phyloP scores from a whole-genome alignment of 2,888 invertebrate genomes.

The Orchesellides sinensis region DNA sequence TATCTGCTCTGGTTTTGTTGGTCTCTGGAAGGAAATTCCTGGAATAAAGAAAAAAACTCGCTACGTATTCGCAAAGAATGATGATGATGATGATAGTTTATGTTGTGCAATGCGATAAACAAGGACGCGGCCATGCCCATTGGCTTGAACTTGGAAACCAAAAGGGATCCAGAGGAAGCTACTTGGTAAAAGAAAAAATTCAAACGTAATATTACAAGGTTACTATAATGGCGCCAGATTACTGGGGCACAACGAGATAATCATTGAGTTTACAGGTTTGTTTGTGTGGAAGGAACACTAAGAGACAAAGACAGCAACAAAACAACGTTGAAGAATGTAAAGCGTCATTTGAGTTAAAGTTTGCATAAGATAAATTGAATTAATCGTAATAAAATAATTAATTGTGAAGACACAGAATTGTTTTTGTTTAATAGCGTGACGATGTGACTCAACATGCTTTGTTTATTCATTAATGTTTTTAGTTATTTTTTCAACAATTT shows the following conservation, averaged over 20 bases:
- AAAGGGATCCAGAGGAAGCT: neutral
- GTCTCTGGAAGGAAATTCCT: too few species aligned
- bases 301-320: too few species aligned
- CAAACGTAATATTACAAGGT: slow-evolving; percentile 45
- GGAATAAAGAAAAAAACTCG: too few species aligned
- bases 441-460: slow-evolving; percentile 27
- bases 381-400: neutral
- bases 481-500: slow-evolving; percentile 11
- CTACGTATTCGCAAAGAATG: too few species aligned
- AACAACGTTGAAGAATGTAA: too few species aligned
- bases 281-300: too few species aligned
- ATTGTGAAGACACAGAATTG: neutral
- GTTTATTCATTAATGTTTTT: slow-evolving; percentile 28
- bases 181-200: slow-evolving; percentile 32
- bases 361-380: neutral
- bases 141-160: slow-evolving; percentile 1
- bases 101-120: neutral
- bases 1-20: too few species aligned
- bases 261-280: too few species aligned
- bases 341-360: too few species aligned
- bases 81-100: too few species aligned
- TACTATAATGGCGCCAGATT: too few species aligned
- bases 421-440: slow-evolving; percentile 23
- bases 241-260: slow-evolving; percentile 4
- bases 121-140: slow-evolving; percentile 17